These are phyloP conservation scores for Cnemophilus loriae DNA, from an alignment of 2,113 vertebrate species.

Conservation along the genomic window DNA sequence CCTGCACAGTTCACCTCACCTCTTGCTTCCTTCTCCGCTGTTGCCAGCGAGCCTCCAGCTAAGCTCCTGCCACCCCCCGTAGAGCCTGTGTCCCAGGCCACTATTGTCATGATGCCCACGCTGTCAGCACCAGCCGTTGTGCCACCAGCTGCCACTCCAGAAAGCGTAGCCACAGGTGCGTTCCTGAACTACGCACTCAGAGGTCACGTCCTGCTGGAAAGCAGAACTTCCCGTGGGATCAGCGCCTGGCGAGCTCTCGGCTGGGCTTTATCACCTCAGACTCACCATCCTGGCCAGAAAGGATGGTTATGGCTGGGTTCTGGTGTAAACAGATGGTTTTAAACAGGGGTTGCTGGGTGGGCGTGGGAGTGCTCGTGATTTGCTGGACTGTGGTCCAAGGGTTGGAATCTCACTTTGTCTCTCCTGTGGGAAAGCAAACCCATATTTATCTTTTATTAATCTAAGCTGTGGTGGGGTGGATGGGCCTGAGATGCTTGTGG, in stretches of 20 bases:
- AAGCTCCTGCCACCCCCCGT: constrained; percentile 79
- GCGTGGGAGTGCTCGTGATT: not conserved
- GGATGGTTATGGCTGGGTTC: not conserved
- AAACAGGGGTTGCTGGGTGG: not conserved
- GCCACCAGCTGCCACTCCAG: constrained; percentile 76
- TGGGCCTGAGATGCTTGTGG: not conserved
- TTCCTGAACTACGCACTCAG: constrained; percentile 57
- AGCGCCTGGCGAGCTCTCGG: not conserved
- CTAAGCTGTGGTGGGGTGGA: not conserved
- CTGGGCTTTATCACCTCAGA: not conserved
- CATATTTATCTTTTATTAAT: not conserved
- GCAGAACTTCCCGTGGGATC: not conserved
- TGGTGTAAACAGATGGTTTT: not conserved
- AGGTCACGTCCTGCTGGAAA: constrained; percentile 29
- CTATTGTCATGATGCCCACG: constrained; percentile 83
- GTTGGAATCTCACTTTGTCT: constrained; percentile 16
- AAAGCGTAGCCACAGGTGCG: constrained; percentile 78
- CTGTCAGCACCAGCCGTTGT: constrained; percentile 78
- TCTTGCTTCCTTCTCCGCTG: constrained; percentile 87
- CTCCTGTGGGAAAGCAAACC: not conserved
- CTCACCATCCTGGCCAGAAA: not conserved
- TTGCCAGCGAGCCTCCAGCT: constrained; percentile 81
- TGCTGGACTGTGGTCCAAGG: not conserved
- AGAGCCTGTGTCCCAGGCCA: constrained; percentile 77
- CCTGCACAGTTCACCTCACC: constrained; percentile 88